A percentile compares a stretch with the other conserved stretches of the same genome.
Evolutionary conservation across 2,888 invertebrate genomes (phyloP).

Genomic region (Nysson spinosus): DNA sequence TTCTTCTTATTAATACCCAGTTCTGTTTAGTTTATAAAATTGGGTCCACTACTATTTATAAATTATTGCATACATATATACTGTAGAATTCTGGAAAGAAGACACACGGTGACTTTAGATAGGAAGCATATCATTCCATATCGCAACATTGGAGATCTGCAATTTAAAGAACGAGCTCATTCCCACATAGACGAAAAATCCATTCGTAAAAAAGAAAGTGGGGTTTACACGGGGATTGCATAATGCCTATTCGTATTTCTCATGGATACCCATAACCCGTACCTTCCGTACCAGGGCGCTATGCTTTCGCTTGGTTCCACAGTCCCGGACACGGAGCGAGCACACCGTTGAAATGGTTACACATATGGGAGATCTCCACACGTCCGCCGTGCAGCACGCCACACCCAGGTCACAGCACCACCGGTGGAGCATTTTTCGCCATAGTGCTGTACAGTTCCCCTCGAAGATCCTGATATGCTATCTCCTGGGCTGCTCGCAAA

Average conservation of each 20-base stretch:
- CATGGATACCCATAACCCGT: slow-evolving; percentile 49
- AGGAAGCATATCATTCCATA: too few species aligned
- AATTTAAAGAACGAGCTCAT: background rate
- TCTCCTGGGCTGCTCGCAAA: slow-evolving; percentile 28
- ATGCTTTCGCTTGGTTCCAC: slow-evolving; percentile 48
- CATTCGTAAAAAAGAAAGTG: slow-evolving; percentile 45
- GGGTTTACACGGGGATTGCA: slow-evolving; percentile 41
- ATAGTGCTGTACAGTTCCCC: slow-evolving; percentile 11
- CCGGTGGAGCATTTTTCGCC: slow-evolving; percentile 32
- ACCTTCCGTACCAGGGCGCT: slow-evolving; percentile 27
- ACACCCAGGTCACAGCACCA: slow-evolving; percentile 62
- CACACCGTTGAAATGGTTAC: slow-evolving; percentile 40
- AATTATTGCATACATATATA: too few species aligned
- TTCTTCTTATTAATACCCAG: too few species aligned
- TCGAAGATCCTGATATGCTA: slow-evolving; percentile 44
- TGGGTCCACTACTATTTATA: too few species aligned
- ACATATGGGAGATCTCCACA: slow-evolving; percentile 54
- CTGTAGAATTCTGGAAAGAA: too few species aligned
- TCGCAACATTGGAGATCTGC: too few species aligned
- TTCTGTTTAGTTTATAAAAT: too few species aligned
- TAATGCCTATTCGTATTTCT: slow-evolving; percentile 53
- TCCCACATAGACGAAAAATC: slow-evolving; percentile 12
- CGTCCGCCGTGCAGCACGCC: slow-evolving; percentile 50
- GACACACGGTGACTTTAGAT: too few species aligned
- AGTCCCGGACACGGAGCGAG: slow-evolving; percentile 32